Base-by-base conservation (phyloP, 2,888 invertebrate genomes). In the Drosophila colorata region DNA sequence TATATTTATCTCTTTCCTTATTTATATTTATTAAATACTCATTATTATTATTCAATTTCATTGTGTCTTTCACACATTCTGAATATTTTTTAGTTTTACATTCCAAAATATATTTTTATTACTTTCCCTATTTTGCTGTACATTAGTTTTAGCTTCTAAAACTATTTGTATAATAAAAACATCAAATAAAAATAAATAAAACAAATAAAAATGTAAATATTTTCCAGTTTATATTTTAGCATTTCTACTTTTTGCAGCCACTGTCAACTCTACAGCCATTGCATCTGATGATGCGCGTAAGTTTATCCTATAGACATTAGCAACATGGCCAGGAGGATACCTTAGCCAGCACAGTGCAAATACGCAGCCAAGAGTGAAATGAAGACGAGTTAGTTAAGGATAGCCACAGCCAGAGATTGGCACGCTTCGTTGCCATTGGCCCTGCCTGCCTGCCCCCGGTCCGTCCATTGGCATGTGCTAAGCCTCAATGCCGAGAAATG, bases 351-450 rank as follows among this genome's bases (percentile, higher is more conserved):
- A 59, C 70, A 70, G 69, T 59, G 87, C 74, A 85, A 87, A 85
- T 81, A 81, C 74, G 71, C 87, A 88, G 60, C 86, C 86, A 84
- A 82, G 85, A 88, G 87, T 80, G 82, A 88, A 88, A 89, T 89
- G 86, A 89, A 88, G 88, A 88, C 87, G 88, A 89, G 89, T 88
- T 89, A 76, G 88, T 88, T 79, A 84, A 85, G 61, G 59, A 63
- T 58, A 52, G 60, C 37, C 52, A 69, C 58, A 78, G 87, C 37
- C 52, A 69, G 60, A 78, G 87, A 89, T 83, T 89, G 89, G 79
- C 78, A 80, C 84, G 78, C 78, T 75, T 78, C 80, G 78, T 53
- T 77, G 74, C 65, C 41, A n/a, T 14, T 43, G 35, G 43, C 16
- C 37, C 9, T 25, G 23, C 25, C 44, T 8, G 18, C 40, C 38